These are phyloP conservation scores for Zingel zingel DNA, from an alignment of 2,113 vertebrate genomes.

Conservation along the genomic window DNA sequence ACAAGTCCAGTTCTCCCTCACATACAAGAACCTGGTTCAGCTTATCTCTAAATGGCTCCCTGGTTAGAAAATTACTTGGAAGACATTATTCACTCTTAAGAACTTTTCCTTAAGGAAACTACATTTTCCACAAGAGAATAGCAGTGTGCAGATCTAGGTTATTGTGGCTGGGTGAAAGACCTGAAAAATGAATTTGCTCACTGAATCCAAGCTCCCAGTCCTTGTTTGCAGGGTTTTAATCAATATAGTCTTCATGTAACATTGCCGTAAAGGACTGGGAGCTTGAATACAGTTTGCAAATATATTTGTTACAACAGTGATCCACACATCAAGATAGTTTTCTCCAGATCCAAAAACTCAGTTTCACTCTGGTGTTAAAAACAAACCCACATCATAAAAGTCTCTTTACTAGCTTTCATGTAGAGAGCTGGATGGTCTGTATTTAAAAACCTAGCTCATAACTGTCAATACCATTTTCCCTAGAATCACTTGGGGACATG, in stretches of 20 bases:
- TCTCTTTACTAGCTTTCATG: slow-evolving; percentile 6
- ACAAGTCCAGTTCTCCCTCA: slow-evolving; percentile 82
- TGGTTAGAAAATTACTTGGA: slow-evolving; percentile 42
- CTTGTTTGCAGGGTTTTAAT: slow-evolving; percentile 25
- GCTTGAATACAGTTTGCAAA: slow-evolving; percentile 7
- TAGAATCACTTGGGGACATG: not conserved
- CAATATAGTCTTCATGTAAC: not conserved
- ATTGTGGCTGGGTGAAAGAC: slow-evolving; percentile 20
- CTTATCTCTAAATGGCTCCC: slow-evolving; percentile 80
- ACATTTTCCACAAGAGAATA: not conserved
- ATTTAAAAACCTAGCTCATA: slow-evolving; percentile 14
- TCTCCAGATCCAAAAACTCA: not conserved
- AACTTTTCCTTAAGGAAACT: not conserved
- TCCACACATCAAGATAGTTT: slow-evolving; percentile 7
- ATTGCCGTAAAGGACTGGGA: not conserved
- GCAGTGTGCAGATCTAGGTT: not conserved
- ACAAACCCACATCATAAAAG: not conserved
- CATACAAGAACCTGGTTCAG: slow-evolving; percentile 79
- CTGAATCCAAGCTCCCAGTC: not conserved
- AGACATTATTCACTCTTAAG: not conserved
- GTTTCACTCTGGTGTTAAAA: not conserved
- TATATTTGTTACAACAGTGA: not conserved
- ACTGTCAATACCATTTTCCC: slow-evolving; percentile 14
- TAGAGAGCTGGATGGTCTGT: not conserved
- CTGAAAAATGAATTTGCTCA: not conserved